phyloP scores from a whole-genome alignment of 1,140 invertebrate species.

The Bombus superbus region DNA sequence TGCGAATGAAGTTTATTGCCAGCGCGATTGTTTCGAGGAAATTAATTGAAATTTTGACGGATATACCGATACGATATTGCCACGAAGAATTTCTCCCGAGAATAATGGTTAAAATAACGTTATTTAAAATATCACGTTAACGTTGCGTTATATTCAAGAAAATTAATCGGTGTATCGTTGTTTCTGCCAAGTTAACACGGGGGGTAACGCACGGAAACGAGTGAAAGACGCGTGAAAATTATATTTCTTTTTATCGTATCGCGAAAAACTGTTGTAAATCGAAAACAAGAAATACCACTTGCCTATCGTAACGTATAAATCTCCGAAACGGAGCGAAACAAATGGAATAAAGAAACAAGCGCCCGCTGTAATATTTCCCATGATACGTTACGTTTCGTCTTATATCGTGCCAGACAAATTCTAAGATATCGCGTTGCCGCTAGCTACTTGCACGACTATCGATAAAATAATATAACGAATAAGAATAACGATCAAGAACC shows the following conservation, averaged over 20 bases:
- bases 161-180: background rate
- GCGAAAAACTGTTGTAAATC: too few relatives aligned
- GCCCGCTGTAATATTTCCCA: too few relatives aligned
- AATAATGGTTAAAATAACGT: background rate
- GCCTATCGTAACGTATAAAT: too few relatives aligned
- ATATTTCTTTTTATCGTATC: too few relatives aligned
- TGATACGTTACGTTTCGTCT: too few relatives aligned
- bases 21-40: background rate
- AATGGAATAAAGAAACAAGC: too few relatives aligned
- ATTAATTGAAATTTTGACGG: constrained; percentile 6
- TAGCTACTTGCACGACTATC: background rate
- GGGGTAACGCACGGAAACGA: background rate
- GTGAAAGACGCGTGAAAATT: background rate
- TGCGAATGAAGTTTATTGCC: background rate
- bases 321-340: too few relatives aligned
- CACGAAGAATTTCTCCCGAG: background rate
- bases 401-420: too few relatives aligned
- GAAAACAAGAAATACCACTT: too few relatives aligned
- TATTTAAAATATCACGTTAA: background rate
- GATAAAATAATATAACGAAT: background rate
- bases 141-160: background rate
- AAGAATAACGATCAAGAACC: background rate
- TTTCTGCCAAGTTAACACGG: background rate
- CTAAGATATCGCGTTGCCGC: too few relatives aligned
- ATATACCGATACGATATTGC: background rate